These are phyloP conservation scores for Picus viridis DNA, from an alignment of 2,797 vertebrate genomes.

Conservation along the genomic window DNA sequence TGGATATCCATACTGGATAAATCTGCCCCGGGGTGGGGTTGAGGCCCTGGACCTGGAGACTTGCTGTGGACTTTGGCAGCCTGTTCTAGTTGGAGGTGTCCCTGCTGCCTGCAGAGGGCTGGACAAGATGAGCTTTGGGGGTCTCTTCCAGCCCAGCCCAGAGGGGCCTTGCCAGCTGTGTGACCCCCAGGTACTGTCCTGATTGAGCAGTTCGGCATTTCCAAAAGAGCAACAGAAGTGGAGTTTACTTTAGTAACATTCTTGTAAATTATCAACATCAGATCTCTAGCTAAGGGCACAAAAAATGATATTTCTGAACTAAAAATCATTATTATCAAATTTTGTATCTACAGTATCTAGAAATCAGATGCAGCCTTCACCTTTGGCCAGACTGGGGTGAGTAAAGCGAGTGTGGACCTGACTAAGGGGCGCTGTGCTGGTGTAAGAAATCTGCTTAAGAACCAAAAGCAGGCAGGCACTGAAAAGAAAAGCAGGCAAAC, in stretches of 20 bases:
- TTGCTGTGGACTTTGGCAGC: too few species aligned
- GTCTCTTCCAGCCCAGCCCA: too few species aligned
- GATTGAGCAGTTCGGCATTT: background rate
- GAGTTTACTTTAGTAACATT: background rate
- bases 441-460: background rate
- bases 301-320: background rate
- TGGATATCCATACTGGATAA: background rate
- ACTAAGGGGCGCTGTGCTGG: background rate
- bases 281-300: background rate
- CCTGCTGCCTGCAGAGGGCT: too few species aligned
- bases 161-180: too few species aligned
- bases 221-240: background rate
- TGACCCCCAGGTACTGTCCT: background rate
- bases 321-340: background rate
- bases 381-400: background rate
- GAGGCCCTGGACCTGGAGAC: too few species aligned
- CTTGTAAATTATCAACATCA: background rate
- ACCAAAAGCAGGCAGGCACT: background rate
- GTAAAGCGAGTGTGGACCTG: background rate
- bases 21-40: too few species aligned
- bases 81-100: too few species aligned
- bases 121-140: too few species aligned
- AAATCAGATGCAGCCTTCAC: rapidly evolving
- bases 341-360: background rate
- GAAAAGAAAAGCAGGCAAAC: background rate